These are phyloP conservation scores for Copsychus sechellarum DNA, from an alignment of 2,113 vertebrate genomes.

Conservation along the genomic window DNA sequence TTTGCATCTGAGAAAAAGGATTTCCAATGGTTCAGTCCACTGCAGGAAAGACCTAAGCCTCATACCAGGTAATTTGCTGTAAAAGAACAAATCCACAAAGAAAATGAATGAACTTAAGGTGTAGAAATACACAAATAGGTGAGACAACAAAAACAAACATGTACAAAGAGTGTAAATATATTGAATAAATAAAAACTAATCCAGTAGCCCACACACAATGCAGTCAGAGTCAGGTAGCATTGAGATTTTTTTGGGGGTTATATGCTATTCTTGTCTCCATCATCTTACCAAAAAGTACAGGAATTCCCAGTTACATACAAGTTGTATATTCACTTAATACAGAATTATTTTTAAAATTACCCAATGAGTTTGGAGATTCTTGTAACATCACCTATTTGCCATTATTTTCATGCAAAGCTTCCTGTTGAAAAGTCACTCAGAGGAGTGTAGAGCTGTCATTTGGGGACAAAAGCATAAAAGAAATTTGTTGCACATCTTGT, in stretches of 20 bases:
- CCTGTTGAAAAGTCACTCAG: not conserved
- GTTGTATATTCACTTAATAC: not conserved
- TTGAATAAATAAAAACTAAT: not conserved
- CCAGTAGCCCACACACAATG: not conserved
- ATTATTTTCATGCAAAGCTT: not conserved
- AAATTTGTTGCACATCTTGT: not conserved
- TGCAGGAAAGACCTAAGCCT: not conserved
- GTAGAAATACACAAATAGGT: not conserved
- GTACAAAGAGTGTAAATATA: not conserved
- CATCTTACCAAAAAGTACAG: not conserved
- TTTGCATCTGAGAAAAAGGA: not conserved
- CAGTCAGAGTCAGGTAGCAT: not conserved
- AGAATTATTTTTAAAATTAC: not conserved
- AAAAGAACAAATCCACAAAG: not conserved
- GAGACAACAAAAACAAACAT: not conserved
- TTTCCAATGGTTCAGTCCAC: rapidly evolving
- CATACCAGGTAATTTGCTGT: not conserved
- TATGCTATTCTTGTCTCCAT: not conserved
- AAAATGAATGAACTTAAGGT: not conserved
- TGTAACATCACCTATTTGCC: not conserved
- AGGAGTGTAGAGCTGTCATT: rapidly evolving
- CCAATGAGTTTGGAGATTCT: not conserved
- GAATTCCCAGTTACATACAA: not conserved
- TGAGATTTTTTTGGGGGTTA: not conserved
- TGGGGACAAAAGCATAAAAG: not conserved